phyloP scores from a whole-genome alignment of 2,113 vertebrate genomes.

The Mastomys natalensis region DNA sequence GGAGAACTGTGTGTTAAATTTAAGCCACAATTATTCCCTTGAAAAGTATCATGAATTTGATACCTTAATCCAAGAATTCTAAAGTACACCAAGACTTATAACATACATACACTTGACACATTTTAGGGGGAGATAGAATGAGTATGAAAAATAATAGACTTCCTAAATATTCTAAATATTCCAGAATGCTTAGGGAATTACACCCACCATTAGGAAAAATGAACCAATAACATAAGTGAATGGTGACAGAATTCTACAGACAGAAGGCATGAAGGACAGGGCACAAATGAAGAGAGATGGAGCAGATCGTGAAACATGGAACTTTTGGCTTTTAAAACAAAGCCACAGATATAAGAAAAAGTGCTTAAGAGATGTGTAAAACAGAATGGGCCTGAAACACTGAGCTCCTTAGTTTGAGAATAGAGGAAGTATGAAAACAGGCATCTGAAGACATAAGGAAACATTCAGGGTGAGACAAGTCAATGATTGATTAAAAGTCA shows the following conservation, averaged over 20 bases:
- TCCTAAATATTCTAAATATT: conserved; percentile 19
- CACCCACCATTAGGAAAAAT: not conserved
- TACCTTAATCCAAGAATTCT: conserved; percentile 44
- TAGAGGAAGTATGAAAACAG: conserved; percentile 1
- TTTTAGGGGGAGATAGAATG: not conserved
- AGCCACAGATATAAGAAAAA: not conserved
- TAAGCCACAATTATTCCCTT: not conserved
- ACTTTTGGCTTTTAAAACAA: not conserved
- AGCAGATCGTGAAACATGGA: not conserved
- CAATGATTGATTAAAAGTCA: too few species aligned
- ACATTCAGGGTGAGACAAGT: not conserved
- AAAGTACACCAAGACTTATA: conserved; percentile 36
- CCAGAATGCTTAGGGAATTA: not conserved
- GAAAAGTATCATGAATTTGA: conserved; percentile 32
- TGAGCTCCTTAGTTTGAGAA: not conserved
- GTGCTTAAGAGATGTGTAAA: not conserved
- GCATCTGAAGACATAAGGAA: not conserved
- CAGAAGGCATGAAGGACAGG: not conserved
- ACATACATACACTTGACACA: not conserved
- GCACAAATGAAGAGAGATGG: conserved; percentile 24
- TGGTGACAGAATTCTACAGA: not conserved
- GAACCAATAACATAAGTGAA: not conserved
- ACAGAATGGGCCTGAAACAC: not conserved
- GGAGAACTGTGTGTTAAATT: conserved; percentile 34
- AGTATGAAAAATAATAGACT: not conserved